These are phyloP conservation scores for Microhierax caerulescens DNA, from an alignment of 2,797 vertebrate species.

Conservation along the genomic window DNA sequence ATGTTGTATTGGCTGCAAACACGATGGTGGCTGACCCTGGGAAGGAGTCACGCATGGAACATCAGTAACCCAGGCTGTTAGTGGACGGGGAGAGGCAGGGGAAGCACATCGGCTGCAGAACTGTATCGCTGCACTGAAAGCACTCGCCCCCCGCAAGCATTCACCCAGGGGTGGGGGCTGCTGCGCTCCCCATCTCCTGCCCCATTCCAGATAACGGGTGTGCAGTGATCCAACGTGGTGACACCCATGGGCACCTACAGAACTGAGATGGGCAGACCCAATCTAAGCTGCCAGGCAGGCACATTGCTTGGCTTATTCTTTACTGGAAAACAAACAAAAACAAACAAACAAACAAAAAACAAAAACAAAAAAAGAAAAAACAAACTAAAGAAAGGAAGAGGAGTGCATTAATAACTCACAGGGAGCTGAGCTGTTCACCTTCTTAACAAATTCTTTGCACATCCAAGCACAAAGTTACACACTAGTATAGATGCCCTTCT, in stretches of 20 bases:
- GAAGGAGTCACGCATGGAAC: fast-evolving
- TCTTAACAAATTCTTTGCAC: background rate
- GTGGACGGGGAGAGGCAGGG: too few relatives aligned
- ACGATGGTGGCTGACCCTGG: background rate
- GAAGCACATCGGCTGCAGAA: background rate
- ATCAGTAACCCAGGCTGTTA: too few relatives aligned
- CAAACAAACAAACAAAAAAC: too few relatives aligned
- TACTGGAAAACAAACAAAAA: background rate
- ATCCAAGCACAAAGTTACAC: too few relatives aligned
- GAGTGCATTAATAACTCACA: fast-evolving
- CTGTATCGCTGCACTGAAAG: background rate
- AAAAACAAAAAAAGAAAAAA: too few relatives aligned
- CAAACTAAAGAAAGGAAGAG: too few relatives aligned
- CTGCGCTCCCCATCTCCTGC: background rate
- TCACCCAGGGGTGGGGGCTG: background rate
- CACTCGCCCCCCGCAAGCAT: background rate
- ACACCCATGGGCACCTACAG: background rate
- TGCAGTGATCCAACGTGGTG: fast-evolving
- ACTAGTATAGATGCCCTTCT: fast-evolving
- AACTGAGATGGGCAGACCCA: too few relatives aligned
- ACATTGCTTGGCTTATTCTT: background rate
- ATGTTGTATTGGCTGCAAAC: background rate
- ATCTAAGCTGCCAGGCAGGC: background rate
- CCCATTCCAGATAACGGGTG: background rate
- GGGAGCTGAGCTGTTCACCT: background rate